Percentiles rank a stretch among this genome's conserved stretches.
Evolutionary conservation across 2,888 invertebrate species (phyloP).

Genomic region (Dicyrtomina minuta): DNA sequence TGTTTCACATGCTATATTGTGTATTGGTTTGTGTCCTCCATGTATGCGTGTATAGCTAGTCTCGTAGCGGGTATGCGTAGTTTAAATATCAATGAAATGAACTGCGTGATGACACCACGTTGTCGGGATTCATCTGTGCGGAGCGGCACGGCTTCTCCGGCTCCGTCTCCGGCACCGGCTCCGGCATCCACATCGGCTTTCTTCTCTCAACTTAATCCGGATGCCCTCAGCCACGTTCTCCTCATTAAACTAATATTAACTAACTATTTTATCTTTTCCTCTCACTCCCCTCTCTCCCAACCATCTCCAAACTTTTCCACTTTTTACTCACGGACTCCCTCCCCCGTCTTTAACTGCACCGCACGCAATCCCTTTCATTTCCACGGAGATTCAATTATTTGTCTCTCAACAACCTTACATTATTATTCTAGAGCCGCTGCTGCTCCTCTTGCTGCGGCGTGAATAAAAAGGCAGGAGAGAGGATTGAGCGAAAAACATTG

Average conservation of each 20-base stretch:
- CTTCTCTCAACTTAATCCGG: conserved; percentile 3
- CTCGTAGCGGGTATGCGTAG: too few relatives aligned
- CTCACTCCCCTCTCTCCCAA: neutral
- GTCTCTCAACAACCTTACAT: neutral
- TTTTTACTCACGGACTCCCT: neutral
- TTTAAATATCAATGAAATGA: neutral
- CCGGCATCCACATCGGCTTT: too few relatives aligned
- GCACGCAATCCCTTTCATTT: neutral
- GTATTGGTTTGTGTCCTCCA: too few relatives aligned
- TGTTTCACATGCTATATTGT: too few relatives aligned
- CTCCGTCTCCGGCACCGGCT: too few relatives aligned
- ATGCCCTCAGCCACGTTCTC: conserved; percentile 25
- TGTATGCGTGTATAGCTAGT: too few relatives aligned
- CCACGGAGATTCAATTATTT: neutral
- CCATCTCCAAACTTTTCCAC: neutral
- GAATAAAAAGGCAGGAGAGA: too few relatives aligned
- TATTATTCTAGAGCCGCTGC: neutral
- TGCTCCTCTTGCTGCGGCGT: too few relatives aligned
- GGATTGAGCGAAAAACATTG: too few relatives aligned
- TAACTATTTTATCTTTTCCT: neutral
- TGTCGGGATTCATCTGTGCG: too few relatives aligned
- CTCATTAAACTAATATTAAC: conserved; percentile 15
- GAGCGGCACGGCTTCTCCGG: too few relatives aligned
- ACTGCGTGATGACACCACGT: too few relatives aligned
- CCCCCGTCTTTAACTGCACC: neutral